Base-by-base conservation (phyloP, 2,797 vertebrate genomes). In the Anableps anableps region DNA sequence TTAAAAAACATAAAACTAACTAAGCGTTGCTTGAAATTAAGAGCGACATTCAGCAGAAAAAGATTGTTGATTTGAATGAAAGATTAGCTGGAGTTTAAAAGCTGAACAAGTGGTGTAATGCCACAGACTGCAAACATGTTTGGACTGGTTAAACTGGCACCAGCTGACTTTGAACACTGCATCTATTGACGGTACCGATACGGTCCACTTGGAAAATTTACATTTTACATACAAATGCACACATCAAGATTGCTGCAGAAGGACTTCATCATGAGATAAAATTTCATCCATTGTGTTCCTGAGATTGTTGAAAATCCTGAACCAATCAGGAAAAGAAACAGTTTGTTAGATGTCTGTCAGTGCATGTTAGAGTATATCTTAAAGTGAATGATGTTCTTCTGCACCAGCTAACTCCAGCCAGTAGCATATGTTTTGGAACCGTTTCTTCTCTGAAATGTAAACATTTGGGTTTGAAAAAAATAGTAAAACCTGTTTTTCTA, bases 91-190 rank as follows among this genome's bases (percentile, higher is more conserved):
- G 31, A 64, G 6, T 36, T 64, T 34, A 64, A 64, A 34, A 19
- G 31, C 31, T 64, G 60, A 64, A 64, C 2, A 8, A 64, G 31
- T 34, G 60, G 31, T 34, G 16, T 36, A 64, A 34, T 0, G 1
- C 60, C 60, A 34, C 31, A 64, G 60, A 2, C 31, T 36, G 60
- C 31, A 36, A 36, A 36, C 62, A 64, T 64, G 31, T 36, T 64
- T 64, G 16, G 19, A 64, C 62, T 64, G 62, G 62, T 64, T 64
- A 64, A 64, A 64, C 31, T 64, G 62, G 62, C 34, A 64, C 16
- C 31, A 36, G 62, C 34, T 64, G 19, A 36, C 17, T 36, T 64
- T 19, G 2, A 14, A 64, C 31, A 36, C 8, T 9, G 34, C 31
- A 64, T 36, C 31, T 21, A 34, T 31, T 7, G 29, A 34, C 48